Percentiles rank a stretch among this genome's conserved stretches.
Conservation (phyloP, 1,140 invertebrate genomes). For the Apis cerana region DNA sequence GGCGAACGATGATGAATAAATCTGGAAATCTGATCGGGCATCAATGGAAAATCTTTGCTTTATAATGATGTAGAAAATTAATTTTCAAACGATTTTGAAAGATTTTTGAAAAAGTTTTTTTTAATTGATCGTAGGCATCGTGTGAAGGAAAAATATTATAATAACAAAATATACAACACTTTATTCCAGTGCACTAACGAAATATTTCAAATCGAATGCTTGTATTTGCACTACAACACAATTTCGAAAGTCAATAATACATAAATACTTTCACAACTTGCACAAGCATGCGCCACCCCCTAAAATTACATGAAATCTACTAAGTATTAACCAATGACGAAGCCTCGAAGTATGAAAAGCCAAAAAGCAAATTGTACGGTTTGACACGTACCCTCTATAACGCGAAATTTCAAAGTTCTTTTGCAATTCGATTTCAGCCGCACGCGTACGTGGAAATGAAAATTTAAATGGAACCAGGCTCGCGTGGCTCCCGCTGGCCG, state of each 20-base stretch:
- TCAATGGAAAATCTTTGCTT: neutral
- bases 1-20: neutral
- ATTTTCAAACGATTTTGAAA: neutral
- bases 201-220: neutral
- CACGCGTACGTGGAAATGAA: conserved; percentile 10
- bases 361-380: neutral
- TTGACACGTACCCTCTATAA: neutral
- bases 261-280: neutral
- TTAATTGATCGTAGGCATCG: neutral
- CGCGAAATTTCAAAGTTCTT: neutral
- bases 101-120: neutral
- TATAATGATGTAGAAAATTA: neutral
- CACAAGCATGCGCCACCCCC: too few species aligned
- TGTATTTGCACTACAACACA: neutral
- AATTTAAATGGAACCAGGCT: neutral
- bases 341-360: neutral
- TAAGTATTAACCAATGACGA: neutral
- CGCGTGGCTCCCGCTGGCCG: neutral
- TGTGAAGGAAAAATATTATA: too few species aligned
- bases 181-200: neutral
- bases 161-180: neutral
- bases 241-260: neutral
- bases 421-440: conserved; percentile 3
- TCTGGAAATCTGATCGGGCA: neutral
- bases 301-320: neutral